Percentiles rank a stretch among this genome's conserved stretches.
phyloP scores from a whole-genome alignment of 2,113 vertebrate genomes.

The Lontra canadensis region DNA sequence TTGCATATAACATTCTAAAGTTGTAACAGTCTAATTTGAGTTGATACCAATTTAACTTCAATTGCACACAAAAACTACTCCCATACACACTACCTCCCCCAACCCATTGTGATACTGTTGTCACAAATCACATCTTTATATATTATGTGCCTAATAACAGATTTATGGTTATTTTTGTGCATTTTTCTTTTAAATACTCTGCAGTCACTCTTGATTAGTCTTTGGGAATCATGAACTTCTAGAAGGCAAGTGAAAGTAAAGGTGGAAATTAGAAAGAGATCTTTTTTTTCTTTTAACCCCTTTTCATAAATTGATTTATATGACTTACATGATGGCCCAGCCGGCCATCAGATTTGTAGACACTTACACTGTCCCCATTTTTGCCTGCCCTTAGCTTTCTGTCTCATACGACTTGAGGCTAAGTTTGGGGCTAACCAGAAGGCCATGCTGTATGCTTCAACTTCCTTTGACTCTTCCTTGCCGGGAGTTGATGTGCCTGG shows the following conservation, averaged over 20 bases:
- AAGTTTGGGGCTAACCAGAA: not conserved
- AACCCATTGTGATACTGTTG: not conserved
- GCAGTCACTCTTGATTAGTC: not conserved
- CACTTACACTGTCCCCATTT: not conserved
- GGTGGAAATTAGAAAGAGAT: not conserved
- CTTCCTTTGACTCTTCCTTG: not conserved
- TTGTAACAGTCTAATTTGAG: not conserved
- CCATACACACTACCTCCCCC: not conserved
- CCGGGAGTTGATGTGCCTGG: not conserved
- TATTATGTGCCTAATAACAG: not conserved
- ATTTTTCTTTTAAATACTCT: conserved; percentile 4
- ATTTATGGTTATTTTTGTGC: not conserved
- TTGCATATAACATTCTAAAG: not conserved
- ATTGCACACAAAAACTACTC: not conserved
- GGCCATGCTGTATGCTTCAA: not conserved
- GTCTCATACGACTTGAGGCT: not conserved
- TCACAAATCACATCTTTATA: not conserved
- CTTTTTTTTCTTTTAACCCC: not conserved
- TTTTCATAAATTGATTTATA: not conserved
- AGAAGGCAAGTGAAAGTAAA: not conserved
- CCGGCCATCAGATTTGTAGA: not conserved
- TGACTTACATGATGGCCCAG: not conserved
- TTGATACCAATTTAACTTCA: not conserved
- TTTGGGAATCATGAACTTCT: not conserved
- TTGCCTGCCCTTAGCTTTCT: not conserved